Evolutionary conservation across 2,113 vertebrate genomes (phyloP).

Genomic region (Thinocorus orbignyianus): DNA sequence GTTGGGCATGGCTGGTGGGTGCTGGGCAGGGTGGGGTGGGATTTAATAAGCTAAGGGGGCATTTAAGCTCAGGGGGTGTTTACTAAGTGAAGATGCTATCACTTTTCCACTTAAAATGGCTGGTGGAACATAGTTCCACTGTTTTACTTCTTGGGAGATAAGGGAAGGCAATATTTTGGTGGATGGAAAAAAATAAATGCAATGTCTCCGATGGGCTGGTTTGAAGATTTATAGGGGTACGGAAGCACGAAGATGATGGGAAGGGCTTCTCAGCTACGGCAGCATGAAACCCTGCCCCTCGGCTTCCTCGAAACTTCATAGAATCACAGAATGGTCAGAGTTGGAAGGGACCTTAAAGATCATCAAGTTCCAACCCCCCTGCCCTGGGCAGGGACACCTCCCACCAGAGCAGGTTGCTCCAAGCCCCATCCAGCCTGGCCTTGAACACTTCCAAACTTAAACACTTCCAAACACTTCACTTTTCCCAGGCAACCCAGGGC

Average conservation of each 20-base stretch:
- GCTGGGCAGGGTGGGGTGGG: neutral
- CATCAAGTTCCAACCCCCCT: too few species aligned
- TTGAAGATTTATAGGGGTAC: neutral
- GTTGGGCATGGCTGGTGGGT: accelerated
- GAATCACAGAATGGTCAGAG: too few species aligned
- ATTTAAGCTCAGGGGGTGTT: too few species aligned
- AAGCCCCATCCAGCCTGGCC: too few species aligned
- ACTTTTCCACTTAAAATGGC: neutral
- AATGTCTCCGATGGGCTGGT: neutral
- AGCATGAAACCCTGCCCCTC: neutral
- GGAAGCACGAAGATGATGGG: neutral
- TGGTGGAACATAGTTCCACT: too few species aligned
- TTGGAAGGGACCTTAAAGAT: too few species aligned
- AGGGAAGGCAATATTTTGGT: neutral
- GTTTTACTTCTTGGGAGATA: neutral
- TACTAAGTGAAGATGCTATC: neutral
- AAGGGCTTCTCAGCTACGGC: neutral
- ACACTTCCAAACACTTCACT: too few species aligned
- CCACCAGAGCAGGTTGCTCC: too few species aligned
- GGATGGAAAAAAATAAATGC: accelerated
- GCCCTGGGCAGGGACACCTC: too few species aligned
- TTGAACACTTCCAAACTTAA: too few species aligned
- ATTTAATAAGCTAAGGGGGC: neutral
- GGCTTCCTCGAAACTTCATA: neutral
- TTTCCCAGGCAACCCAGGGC: neutral